Base-by-base conservation (phyloP, 2,888 invertebrate species). In the Aphidius colemani region DNA sequence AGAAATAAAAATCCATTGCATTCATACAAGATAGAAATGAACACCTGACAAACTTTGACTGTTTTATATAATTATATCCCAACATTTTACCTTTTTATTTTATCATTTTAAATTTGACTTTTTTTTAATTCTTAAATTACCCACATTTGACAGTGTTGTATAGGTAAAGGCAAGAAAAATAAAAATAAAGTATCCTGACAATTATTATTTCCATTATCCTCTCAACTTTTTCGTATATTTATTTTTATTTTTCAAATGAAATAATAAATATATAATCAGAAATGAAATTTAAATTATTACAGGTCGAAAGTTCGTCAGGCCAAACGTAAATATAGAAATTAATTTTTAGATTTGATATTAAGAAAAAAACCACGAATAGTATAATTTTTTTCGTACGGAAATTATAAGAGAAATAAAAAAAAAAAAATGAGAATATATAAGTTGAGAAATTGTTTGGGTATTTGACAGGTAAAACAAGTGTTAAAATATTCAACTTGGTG, bases 251-350 rank as follows among this genome's bases (percentile, higher is more conserved):
- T 30, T 30, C 30, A 5, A 30, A 30, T 30, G 5, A 30, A 30
- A 30, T 30, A 5, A 30, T 30, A 30, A 30, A 30, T 30, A 30
- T 30, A 30, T 30, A 0, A 30, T 30, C 5, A 30, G 30, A 30
- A 30, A 30, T 30, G 5, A 30, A 30, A 30, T 30, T 30, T 5
- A 75, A 81, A 81, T 81, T 80, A 81, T 75, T 77, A 69, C 78
- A 76, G 81, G 81, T 82, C 80, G 80, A 81, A 81, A 82, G 81
- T 82, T 82, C 81, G 80, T 75, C 79, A 75, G 81, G 78, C 72
- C 74, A 76, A 71, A 30, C 69, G 71, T 74, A 75, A 72, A 74
- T 70, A 73, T 74, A 73, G 73, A 72, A 68, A 9, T 62, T 57
- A 63, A 48, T 51, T 63, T 53, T 55, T 64, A 41, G 40, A 53